phyloP scores from a whole-genome alignment of 2,797 vertebrate genomes.

The Xerus rutilus region DNA sequence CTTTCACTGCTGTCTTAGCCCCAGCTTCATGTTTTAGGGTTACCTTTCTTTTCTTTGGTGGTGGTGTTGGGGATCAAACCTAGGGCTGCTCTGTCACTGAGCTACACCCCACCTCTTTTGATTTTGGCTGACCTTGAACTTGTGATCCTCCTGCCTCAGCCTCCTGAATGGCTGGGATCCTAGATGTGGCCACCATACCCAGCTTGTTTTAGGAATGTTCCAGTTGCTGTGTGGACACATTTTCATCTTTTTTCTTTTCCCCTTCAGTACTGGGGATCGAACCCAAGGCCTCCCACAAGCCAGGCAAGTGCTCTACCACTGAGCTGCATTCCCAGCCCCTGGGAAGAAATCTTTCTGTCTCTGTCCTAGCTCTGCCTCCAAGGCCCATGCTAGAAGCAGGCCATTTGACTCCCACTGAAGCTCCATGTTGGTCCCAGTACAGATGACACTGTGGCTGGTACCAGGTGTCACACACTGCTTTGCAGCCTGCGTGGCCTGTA shows the following conservation, averaged over 20 bases:
- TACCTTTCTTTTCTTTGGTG: too few relatives aligned
- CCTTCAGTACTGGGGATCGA: too few relatives aligned
- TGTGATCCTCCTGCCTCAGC: not conserved
- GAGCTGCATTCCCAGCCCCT: too few relatives aligned
- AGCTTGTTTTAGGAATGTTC: too few relatives aligned
- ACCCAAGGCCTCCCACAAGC: too few relatives aligned
- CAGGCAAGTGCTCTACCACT: too few relatives aligned
- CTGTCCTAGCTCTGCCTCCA: not conserved
- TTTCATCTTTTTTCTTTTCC: too few relatives aligned
- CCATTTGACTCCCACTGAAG: not conserved
- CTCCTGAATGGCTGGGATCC: not conserved
- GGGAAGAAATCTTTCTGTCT: not conserved
- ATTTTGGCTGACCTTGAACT: not conserved
- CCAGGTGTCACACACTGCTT: not conserved
- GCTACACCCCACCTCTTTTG: not conserved
- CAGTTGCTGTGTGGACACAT: too few relatives aligned
- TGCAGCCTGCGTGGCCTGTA: not conserved
- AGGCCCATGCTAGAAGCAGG: not conserved
- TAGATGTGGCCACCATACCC: too few relatives aligned
- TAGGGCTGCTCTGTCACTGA: not conserved
- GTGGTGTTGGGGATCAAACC: not conserved
- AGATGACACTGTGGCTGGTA: too few relatives aligned
- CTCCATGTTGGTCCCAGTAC: rapidly evolving
- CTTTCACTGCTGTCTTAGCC: rapidly evolving
- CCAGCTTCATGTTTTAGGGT: not conserved